A percentile compares a stretch with the other conserved stretches of the same genome.
Evolutionary conservation across 2,888 invertebrate species (phyloP).

Genomic region (Adelognathus sp.): DNA sequence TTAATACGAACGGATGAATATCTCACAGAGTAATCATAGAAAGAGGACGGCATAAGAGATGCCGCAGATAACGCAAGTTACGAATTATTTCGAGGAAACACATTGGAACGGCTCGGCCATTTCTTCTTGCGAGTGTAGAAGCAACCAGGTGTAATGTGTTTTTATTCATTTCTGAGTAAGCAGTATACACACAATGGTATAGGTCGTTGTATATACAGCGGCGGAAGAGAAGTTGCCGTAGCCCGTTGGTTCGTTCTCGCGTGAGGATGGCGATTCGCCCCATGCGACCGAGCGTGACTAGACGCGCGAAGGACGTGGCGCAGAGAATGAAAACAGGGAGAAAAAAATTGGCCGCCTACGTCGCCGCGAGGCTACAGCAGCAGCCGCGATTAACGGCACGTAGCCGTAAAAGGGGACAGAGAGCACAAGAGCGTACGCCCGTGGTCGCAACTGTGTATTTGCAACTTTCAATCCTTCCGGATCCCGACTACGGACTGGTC

Average conservation of each 20-base stretch:
- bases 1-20: neutral
- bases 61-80: neutral
- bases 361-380: slow-evolving; percentile 40
- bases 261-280: slow-evolving; percentile 52
- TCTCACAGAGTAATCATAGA: slow-evolving; percentile 15
- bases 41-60: slow-evolving; percentile 18
- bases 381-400: slow-evolving; percentile 56
- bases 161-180: slow-evolving; percentile 41
- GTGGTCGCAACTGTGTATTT: slow-evolving; percentile 16
- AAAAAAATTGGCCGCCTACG: slow-evolving; percentile 58
- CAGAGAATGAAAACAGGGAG: slow-evolving; percentile 12
- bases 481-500: neutral
- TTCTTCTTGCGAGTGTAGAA: slow-evolving; percentile 19
- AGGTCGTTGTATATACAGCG: slow-evolving; percentile 10
- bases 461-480: neutral
- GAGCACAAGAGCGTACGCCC: neutral
- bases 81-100: slow-evolving; percentile 37
- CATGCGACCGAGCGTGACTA: slow-evolving; percentile 2
- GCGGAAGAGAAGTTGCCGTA: slow-evolving; percentile 48
- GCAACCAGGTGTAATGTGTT: slow-evolving; percentile 2
- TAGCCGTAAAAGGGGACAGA: slow-evolving; percentile 56
- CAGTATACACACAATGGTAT: slow-evolving; percentile 32
- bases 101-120: slow-evolving; percentile 12
- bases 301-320: slow-evolving; percentile 34
- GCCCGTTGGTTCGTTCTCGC: slow-evolving; percentile 47